phyloP scores from a whole-genome alignment of 2,888 invertebrate species.

The Escarpia spicata region DNA sequence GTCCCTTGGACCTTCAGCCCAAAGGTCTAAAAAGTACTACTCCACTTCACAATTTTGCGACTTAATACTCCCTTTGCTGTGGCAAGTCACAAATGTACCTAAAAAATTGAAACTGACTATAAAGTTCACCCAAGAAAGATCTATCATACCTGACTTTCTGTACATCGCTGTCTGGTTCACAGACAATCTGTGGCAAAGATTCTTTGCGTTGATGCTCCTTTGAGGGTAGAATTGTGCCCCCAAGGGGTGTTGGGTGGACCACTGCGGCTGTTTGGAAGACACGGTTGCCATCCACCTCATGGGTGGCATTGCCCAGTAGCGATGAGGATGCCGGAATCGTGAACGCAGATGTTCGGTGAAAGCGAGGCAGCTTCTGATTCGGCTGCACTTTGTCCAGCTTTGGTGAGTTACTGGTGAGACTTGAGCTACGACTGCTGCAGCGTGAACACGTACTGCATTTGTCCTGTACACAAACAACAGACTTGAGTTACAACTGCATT shows the following conservation, averaged over 20 bases:
- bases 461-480: not conserved
- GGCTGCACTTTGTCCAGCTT: not conserved
- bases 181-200: not conserved
- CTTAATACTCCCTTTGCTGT: too few relatives aligned
- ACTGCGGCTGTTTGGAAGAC: not conserved
- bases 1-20: too few relatives aligned
- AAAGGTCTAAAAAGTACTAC: too few relatives aligned
- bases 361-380: not conserved
- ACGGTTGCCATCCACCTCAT: not conserved
- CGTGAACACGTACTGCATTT: slow-evolving; percentile 6
- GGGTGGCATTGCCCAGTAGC: not conserved
- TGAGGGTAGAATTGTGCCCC: not conserved
- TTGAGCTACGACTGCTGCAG: not conserved
- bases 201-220: not conserved
- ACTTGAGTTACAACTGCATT: too few relatives aligned
- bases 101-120: too few relatives aligned
- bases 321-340: not conserved
- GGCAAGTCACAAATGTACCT: too few relatives aligned
- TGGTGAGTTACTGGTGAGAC: not conserved
- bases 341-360: not conserved
- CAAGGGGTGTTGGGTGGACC: not conserved
- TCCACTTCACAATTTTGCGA: too few relatives aligned
- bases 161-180: not conserved
- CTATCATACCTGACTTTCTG: not conserved
- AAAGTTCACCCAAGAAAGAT: not conserved